Conservation (phyloP, 2,113 vertebrate genomes). For the Eira barbara region DNA sequence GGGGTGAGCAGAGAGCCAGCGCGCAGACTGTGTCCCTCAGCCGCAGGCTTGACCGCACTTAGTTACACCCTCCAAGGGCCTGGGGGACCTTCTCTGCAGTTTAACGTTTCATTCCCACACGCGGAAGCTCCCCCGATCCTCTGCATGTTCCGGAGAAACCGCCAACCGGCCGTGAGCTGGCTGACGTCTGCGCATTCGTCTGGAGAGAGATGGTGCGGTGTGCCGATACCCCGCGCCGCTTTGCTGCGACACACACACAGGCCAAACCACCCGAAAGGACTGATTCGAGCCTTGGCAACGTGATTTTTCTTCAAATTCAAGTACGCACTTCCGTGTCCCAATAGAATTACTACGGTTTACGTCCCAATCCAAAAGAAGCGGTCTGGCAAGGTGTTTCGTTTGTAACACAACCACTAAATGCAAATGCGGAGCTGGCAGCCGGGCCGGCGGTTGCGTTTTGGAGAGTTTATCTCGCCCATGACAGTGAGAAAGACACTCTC, state of each 20-base stretch:
- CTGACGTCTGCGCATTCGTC: fast-evolving
- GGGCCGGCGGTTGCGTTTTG: constrained; percentile 60
- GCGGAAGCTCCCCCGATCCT: not conserved
- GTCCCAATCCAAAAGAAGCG: constrained; percentile 52
- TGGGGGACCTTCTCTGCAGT: not conserved
- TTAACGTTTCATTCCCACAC: fast-evolving
- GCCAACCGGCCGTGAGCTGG: not conserved
- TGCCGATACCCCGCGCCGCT: not conserved
- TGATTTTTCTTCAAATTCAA: not conserved
- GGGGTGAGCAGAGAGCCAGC: not conserved
- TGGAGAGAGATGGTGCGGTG: too few relatives aligned
- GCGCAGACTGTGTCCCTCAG: not conserved
- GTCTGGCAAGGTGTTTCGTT: constrained; percentile 53
- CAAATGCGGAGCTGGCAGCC: constrained; percentile 76
- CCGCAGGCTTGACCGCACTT: not conserved
- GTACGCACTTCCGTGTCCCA: not conserved
- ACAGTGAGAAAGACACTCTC: constrained; percentile 79
- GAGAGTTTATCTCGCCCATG: constrained; percentile 78
- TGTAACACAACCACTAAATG: constrained; percentile 60
- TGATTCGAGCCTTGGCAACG: not conserved
- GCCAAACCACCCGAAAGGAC: not conserved
- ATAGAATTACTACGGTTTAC: constrained; percentile 59
- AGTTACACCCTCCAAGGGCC: not conserved
- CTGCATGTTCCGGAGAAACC: not conserved
- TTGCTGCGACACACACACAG: fast-evolving